Percentiles rank a stretch among this genome's conserved stretches.
phyloP scores from a whole-genome alignment of 2,888 invertebrate genomes.

The Mythimna ferrago region DNA sequence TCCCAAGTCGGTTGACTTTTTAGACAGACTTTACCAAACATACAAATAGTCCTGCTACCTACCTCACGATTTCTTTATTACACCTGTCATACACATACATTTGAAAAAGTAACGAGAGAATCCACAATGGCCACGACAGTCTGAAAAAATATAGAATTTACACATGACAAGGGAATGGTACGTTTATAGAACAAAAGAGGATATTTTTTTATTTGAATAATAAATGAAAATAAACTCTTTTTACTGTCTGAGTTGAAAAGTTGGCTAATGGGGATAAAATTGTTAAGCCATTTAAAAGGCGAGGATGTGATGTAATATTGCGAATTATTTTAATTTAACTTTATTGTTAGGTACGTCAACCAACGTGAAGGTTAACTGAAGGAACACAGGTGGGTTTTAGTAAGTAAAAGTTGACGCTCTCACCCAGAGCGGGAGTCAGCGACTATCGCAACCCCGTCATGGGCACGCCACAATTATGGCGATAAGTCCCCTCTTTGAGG shows the following conservation, averaged over 20 bases:
- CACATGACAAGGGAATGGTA: conserved; percentile 66
- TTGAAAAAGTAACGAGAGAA: conserved; percentile 68
- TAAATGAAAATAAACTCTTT: too few species aligned
- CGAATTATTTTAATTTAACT: neutral
- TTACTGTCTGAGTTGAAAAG: too few species aligned
- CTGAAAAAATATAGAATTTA: conserved; percentile 69
- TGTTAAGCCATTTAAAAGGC: neutral
- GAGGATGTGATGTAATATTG: too few species aligned
- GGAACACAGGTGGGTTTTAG: neutral
- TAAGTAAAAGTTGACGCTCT: too few species aligned
- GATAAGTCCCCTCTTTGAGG: too few species aligned
- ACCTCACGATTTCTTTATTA: conserved; percentile 56
- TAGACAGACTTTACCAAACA: neutral
- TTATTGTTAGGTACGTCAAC: neutral
- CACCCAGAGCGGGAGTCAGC: too few species aligned
- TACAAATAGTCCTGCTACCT: conserved; percentile 13
- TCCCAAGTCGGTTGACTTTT: too few species aligned
- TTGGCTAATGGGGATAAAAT: too few species aligned
- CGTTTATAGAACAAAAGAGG: conserved; percentile 67
- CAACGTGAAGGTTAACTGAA: neutral
- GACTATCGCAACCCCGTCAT: too few species aligned
- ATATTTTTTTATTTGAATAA: conserved; percentile 39
- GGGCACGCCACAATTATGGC: too few species aligned
- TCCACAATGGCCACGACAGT: conserved; percentile 66
- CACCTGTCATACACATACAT: conserved; percentile 72